Base-by-base conservation (phyloP, 2,113 vertebrate genomes). In the Polypterus senegalus region DNA sequence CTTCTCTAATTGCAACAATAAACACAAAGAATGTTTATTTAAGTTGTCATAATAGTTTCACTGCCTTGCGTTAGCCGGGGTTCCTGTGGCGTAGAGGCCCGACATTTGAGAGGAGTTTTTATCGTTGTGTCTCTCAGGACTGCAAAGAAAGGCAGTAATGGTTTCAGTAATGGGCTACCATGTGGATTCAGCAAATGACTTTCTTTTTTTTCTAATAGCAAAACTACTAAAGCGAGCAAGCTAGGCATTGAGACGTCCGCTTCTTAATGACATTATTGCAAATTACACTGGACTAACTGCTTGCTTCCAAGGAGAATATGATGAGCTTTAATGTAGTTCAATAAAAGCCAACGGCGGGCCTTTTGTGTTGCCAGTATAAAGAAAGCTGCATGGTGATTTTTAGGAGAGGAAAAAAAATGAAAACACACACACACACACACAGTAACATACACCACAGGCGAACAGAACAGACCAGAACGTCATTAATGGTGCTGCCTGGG, bases 1-100 rank as follows among this genome's bases (percentile, higher is more conserved):
- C 76, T 84, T 67, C 66, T 67, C 75, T 83, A 85, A 83, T 81
- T 77, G 77, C 78, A 63, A 67, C 73, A 71, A 76, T 72, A 74
- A 77, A 79, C 70, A 66, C 71, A 63, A 69, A 74, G 73, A 79
- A 79, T 72, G 73, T 76, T 78, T 75, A 69, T 77, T 78, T 79
- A 79, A 77, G 81, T 78, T 70, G 74, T 71, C 73, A 66, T 66
- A 60, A 79, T 77, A 81, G 74, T 75, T 69, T 54, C 62, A 63
- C 70, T 76, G 76, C 71, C 76, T 80, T 69, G 66, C 62, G 70
- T 77, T 69, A 74, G 61, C 59, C 58, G 3, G 0, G 66, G 65
- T 75, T 70, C 73, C 70, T 65, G 67, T 72, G 73, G 80, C 49
- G 71, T 70, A 27, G 75, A 73, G 75, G 75, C 76, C 73, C 70